Evolutionary conservation across 2,113 vertebrate species (phyloP).

Genomic region (Ptilonorhynchus violaceus): DNA sequence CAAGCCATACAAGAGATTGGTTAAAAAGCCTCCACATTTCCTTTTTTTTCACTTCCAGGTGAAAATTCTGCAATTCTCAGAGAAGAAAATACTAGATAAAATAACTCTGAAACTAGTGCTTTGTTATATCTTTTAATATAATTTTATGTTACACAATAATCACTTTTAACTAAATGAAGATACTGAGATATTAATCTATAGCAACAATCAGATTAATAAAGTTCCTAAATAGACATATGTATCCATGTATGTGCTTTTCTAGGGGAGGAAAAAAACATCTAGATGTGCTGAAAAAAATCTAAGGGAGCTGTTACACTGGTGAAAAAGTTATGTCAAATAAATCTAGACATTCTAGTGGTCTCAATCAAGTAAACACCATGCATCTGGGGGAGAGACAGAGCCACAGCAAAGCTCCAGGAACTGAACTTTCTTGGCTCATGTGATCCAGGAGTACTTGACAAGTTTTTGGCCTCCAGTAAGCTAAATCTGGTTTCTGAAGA

Average conservation of each 20-base stretch:
- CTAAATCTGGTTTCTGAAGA: neutral
- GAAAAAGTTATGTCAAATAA: neutral
- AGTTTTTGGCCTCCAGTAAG: neutral
- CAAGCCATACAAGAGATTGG: neutral
- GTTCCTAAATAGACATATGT: neutral
- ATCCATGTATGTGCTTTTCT: neutral
- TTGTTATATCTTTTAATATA: neutral
- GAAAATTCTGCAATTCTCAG: neutral
- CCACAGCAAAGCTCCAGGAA: neutral
- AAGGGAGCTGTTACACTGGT: neutral
- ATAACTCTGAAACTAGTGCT: neutral
- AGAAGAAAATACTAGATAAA: neutral
- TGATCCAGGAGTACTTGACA: neutral
- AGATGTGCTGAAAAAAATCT: neutral
- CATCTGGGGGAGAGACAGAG: neutral
- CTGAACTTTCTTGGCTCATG: neutral
- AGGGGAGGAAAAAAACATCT: neutral
- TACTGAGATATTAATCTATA: neutral
- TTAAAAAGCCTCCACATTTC: accelerated
- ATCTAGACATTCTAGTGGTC: neutral
- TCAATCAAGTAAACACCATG: neutral
- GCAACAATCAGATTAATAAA: neutral
- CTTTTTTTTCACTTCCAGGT: neutral
- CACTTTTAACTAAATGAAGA: neutral
- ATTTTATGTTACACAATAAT: neutral